Percentiles rank a stretch among this genome's conserved stretches.
These are phyloP conservation scores for Bradysia coprophila DNA, from an alignment of 1,140 invertebrate genomes.

Conservation along the genomic window DNA sequence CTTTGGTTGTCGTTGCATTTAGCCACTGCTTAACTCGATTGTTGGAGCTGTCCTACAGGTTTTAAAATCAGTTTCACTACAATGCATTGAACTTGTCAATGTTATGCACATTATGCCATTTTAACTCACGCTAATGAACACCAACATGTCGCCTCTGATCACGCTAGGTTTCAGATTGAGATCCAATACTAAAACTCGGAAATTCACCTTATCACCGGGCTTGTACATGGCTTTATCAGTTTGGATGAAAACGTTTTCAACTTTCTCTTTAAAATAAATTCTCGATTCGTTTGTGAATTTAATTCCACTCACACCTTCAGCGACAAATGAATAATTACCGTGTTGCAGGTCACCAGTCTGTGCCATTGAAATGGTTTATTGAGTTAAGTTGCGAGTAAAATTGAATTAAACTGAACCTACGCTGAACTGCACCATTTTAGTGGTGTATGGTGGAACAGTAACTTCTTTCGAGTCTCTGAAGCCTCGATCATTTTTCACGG, in stretches of 20 bases:
- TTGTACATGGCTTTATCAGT: conserved; percentile 91
- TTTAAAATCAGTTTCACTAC: too few species aligned
- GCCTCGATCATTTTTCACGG: conserved; percentile 42
- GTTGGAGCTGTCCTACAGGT: not conserved
- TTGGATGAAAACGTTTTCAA: conserved; percentile 55
- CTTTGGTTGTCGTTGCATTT: conserved; percentile 43
- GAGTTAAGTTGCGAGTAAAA: not conserved
- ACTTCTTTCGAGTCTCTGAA: conserved; percentile 43
- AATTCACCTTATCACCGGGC: conserved; percentile 66
- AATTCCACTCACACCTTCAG: not conserved
- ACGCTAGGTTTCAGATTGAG: conserved; percentile 40
- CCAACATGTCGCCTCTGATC: not conserved
- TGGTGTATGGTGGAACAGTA: conserved; percentile 44
- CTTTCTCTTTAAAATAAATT: not conserved
- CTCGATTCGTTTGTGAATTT: not conserved
- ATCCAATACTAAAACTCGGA: conserved; percentile 66
- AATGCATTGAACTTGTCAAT: too few species aligned
- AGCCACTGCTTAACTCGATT: conserved; percentile 69
- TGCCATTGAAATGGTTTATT: not conserved
- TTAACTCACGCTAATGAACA: conserved; percentile 1
- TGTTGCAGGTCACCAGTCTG: conserved; percentile 2
- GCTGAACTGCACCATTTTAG: conserved; percentile 47
- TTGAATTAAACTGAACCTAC: conserved; percentile 24
- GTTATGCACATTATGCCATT: too few species aligned
- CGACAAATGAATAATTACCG: not conserved